Evolutionary conservation across 2,888 invertebrate genomes (phyloP).

Genomic region (Hartigia nigra): DNA sequence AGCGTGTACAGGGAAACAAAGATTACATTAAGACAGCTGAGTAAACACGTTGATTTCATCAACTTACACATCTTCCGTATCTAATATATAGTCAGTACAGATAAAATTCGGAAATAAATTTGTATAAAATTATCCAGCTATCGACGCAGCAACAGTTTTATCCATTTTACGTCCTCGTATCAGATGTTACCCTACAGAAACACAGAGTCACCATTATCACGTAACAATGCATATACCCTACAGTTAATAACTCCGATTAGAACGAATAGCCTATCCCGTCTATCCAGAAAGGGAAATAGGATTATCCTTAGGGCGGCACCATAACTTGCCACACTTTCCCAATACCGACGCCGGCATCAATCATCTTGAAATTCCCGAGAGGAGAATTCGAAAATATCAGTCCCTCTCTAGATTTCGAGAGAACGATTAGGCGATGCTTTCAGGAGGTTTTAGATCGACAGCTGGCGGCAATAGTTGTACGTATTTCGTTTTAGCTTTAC

Average conservation of each 20-base stretch:
- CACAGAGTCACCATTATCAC: neutral
- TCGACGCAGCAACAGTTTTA: neutral
- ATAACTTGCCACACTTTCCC: neutral
- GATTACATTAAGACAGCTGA: neutral
- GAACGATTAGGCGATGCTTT: neutral
- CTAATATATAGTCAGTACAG: neutral
- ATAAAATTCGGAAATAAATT: neutral
- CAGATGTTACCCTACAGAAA: neutral
- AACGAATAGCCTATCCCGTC: neutral
- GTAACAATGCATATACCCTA: neutral
- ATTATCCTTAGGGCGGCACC: neutral
- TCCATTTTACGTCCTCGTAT: neutral
- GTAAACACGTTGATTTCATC: neutral
- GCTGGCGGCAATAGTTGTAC: neutral
- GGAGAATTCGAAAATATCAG: neutral
- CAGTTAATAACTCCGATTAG: neutral
- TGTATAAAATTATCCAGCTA: neutral
- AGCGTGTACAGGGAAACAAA: neutral
- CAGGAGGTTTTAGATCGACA: neutral
- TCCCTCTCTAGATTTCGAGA: neutral
- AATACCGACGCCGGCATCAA: neutral
- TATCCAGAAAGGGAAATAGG: neutral
- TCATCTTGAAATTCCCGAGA: neutral
- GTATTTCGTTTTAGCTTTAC: neutral
- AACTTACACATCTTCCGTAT: neutral